Base-by-base conservation (phyloP, 2,888 invertebrate species). In the Maniola hyperantus region DNA sequence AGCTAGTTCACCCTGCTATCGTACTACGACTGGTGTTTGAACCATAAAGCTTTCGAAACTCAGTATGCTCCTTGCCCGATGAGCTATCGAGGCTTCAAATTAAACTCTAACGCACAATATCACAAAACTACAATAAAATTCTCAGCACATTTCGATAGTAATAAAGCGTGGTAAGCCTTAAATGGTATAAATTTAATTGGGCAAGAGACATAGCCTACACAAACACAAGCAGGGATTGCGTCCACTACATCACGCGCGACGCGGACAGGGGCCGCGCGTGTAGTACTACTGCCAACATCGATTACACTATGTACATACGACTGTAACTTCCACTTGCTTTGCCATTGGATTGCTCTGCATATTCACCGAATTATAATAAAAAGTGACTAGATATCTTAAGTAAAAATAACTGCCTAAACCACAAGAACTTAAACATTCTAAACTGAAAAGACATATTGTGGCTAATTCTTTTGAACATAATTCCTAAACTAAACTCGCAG, bases 231-330 rank as follows among this genome's bases (percentile, higher is more conserved):
- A 51, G 57, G 62, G 44, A 67, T 64, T 68, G 68, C 60, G 82
- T 77, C 78, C 83, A 83, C 79, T 70, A 70, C 66, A 84, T 85
- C 85, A 85, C 81, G 77, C 79, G 79, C 79, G 81, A 80, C 78
- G 79, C 80, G 80, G 75, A 78, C 77, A 82, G 79, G 78, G 79
- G 76, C 76, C 77, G 77, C 76, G 77, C 78, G 76, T 77, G 76
- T 79, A 78, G 79, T 78, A 74, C 71, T 71, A 71, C 71, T 67
- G 63, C 69, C 74, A 75, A 76, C 72, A 75, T 72, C 68, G 71
- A 70, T 74, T 62, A 64, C 66, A 72, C 73, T 74, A 71, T 71
- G 76, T 71, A 73, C 74, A 78, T 81, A 76, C 76, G 75, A 80
- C 78, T 79, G 79, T 81, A 80, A 78, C 77, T 66, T 46, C 61